A percentile compares a stretch with the other conserved stretches of the same genome.
Evolutionary conservation across 2,888 invertebrate genomes (phyloP).

Genomic region (Dione juno): DNA sequence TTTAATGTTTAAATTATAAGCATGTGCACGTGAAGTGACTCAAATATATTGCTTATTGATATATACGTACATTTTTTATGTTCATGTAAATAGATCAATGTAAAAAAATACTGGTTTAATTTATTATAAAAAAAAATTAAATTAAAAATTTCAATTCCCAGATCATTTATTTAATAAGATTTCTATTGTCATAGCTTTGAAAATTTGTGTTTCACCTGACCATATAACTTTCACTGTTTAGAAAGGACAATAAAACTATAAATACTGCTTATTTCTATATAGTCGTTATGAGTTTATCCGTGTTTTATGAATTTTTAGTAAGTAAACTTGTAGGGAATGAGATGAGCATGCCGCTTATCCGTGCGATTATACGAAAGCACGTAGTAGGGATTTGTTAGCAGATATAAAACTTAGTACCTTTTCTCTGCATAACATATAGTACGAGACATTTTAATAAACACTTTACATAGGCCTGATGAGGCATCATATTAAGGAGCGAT

Average conservation of each 20-base stretch:
- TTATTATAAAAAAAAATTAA: not conserved
- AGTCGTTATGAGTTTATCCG: constrained; percentile 28
- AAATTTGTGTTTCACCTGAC: not conserved
- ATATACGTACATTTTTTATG: too few species aligned
- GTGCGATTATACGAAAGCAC: constrained; percentile 75
- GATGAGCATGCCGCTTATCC: constrained; percentile 75
- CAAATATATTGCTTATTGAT: too few species aligned
- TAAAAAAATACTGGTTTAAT: too few species aligned
- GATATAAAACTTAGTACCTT: constrained; percentile 58
- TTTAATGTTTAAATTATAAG: not conserved
- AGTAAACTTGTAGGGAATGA: constrained; percentile 64
- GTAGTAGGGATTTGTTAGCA: constrained; percentile 73
- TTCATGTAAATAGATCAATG: too few species aligned
- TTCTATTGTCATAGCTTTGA: not conserved
- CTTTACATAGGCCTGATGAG: constrained; percentile 32
- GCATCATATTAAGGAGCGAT: not conserved
- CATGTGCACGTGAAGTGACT: not conserved
- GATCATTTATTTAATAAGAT: not conserved
- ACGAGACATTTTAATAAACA: constrained; percentile 17
- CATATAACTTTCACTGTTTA: not conserved
- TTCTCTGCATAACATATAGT: constrained; percentile 39
- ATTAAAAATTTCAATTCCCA: too few species aligned
- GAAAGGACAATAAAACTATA: not conserved
- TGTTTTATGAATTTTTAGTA: constrained; percentile 39
- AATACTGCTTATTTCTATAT: not conserved